Evolutionary conservation across 2,797 vertebrate genomes (phyloP).

Genomic region (Chromis chromis): DNA sequence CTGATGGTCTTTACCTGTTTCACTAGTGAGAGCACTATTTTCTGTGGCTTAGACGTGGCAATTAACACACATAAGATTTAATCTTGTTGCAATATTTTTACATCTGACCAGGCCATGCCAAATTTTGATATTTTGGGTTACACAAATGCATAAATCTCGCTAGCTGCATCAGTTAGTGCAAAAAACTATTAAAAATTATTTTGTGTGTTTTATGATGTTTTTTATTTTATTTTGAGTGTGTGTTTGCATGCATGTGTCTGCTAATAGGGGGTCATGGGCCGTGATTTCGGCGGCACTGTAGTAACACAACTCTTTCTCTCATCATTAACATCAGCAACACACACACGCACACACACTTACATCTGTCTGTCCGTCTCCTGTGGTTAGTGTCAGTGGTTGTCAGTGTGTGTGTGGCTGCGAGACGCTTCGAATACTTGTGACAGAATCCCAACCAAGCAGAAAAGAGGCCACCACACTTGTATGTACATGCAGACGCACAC

Average conservation of each 20-base stretch:
- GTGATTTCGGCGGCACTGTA: slow-evolving; percentile 45
- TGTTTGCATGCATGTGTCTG: slow-evolving; percentile 23
- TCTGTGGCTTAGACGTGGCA: not conserved
- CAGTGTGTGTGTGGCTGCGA: slow-evolving; percentile 67
- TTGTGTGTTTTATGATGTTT: not conserved
- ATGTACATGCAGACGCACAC: slow-evolving; percentile 52
- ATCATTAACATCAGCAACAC: slow-evolving; percentile 63
- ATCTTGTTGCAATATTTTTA: not conserved
- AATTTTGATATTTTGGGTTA: not conserved
- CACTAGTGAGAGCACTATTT: not conserved
- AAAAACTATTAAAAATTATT: not conserved
- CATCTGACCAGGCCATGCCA: not conserved
- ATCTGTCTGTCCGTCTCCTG: slow-evolving; percentile 67
- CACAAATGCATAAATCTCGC: not conserved
- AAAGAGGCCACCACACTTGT: slow-evolving; percentile 74
- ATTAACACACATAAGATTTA: not conserved
- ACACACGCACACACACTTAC: slow-evolving; percentile 38
- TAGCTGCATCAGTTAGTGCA: not conserved
- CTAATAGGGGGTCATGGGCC: slow-evolving; percentile 29
- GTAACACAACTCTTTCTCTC: slow-evolving; percentile 55
- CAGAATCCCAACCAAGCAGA: slow-evolving; percentile 83
- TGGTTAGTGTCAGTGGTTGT: slow-evolving; percentile 67
- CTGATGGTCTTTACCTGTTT: not conserved
- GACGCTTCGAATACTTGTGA: slow-evolving; percentile 80
- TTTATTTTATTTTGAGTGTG: not conserved